Evolutionary conservation across 1,140 invertebrate species (phyloP).

Genomic region (Stenopsyche tienmushanensis): DNA sequence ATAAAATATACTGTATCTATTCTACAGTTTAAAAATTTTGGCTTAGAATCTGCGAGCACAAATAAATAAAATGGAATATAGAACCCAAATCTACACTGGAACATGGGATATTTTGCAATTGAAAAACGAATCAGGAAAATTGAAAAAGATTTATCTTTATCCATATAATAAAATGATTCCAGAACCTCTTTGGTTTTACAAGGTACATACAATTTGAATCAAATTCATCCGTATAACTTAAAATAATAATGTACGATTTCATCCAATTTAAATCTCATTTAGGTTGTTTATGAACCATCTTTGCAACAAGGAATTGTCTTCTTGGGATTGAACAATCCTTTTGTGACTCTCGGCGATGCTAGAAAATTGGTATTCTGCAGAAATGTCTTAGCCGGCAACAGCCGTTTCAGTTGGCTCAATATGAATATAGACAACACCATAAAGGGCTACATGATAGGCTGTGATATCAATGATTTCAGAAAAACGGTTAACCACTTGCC

Average conservation of each 20-base stretch:
- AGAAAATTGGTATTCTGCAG: slow-evolving; percentile 57
- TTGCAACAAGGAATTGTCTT: slow-evolving; percentile 58
- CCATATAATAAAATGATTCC: slow-evolving; percentile 46
- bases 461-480: slow-evolving; percentile 61
- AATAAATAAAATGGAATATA: slow-evolving; percentile 46
- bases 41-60: slow-evolving; percentile 47
- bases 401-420: slow-evolving; percentile 57
- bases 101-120: slow-evolving; percentile 50
- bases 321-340: slow-evolving; percentile 66
- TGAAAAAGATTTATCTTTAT: slow-evolving; percentile 46
- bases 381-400: slow-evolving; percentile 56
- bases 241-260: not conserved
- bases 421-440: slow-evolving; percentile 54
- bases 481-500: slow-evolving; percentile 56
- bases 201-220: slow-evolving; percentile 47
- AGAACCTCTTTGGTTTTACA: slow-evolving; percentile 52
- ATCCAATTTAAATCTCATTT: slow-evolving; percentile 12
- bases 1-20: not conserved
- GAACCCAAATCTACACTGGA: slow-evolving; percentile 49
- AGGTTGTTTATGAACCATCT: slow-evolving; percentile 60
- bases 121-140: slow-evolving; percentile 42
- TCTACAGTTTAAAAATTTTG: not conserved
- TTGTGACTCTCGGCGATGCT: slow-evolving; percentile 50
- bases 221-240: no score
- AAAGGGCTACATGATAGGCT: slow-evolving; percentile 66